phyloP scores from a whole-genome alignment of 2,888 invertebrate genomes.

The Trichopria drosophilae region DNA sequence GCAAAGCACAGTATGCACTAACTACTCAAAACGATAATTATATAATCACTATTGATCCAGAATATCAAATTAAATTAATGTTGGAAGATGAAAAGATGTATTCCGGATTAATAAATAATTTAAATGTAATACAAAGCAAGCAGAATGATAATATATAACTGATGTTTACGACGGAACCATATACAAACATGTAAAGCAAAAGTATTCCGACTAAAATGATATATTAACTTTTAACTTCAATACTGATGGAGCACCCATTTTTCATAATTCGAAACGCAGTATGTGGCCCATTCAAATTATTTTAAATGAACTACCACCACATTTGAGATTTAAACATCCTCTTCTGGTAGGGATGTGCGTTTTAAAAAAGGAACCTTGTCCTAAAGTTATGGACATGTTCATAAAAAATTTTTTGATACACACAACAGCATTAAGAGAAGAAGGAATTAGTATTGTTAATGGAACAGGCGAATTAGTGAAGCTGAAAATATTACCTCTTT shows the following conservation, averaged over 20 bases:
- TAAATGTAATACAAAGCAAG: conserved; percentile 2
- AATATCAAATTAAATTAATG: conserved; percentile 9
- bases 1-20: not conserved
- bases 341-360: conserved; percentile 9
- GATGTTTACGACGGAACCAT: conserved; percentile 1
- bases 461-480: conserved; percentile 1
- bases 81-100: conserved; percentile 4
- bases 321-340: no score
- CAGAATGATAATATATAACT: not conserved
- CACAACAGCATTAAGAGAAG: no score
- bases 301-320: no score
- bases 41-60: conserved; percentile 8
- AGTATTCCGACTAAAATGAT: conserved; percentile 10
- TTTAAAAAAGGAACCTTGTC: conserved; percentile 6
- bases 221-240: conserved; percentile 12
- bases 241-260: no score
- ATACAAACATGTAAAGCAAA: not conserved
- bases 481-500: conserved; percentile 8
- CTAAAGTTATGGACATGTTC: conserved; percentile 13
- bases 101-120: conserved; percentile 4
- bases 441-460: no score
- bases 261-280: no score
- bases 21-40: conserved; percentile 6
- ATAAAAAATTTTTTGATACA: conserved; percentile 13
- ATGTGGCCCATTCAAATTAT: no score